phyloP scores from a whole-genome alignment of 2,113 vertebrate genomes.

The Cephalophus harveyi region DNA sequence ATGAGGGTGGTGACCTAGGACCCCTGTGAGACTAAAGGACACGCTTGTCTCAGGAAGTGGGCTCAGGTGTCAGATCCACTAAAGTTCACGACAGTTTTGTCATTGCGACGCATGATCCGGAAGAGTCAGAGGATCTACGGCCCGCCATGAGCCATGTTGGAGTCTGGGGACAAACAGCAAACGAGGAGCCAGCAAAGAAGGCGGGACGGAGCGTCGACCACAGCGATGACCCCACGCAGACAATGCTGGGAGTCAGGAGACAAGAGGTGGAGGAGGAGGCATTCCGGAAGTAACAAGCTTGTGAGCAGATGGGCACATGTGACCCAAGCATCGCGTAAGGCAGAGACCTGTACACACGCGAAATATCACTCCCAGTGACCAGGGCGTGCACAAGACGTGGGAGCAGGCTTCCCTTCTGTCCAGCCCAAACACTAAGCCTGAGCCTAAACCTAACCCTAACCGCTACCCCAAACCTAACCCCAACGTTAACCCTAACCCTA shows the following conservation, averaged over 20 bases:
- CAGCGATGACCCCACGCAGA: fast-evolving
- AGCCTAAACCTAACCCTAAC: background rate
- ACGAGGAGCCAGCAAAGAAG: background rate
- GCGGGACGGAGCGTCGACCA: fast-evolving
- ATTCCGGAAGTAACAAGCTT: background rate
- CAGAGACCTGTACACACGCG: background rate
- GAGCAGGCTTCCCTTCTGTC: background rate
- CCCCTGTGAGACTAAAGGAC: fast-evolving
- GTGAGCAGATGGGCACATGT: background rate
- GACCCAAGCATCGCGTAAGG: fast-evolving
- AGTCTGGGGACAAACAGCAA: no score
- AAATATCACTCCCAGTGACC: background rate
- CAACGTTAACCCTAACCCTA: background rate
- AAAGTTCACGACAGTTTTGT: background rate
- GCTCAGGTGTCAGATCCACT: fast-evolving
- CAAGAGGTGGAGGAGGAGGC: no score
- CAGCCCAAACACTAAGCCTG: background rate
- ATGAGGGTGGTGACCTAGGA: background rate
- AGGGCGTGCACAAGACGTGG: fast-evolving
- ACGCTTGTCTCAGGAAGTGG: fast-evolving
- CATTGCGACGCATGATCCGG: fast-evolving
- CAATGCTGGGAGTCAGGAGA: no score
- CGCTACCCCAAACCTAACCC: background rate
- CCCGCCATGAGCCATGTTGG: fast-evolving
- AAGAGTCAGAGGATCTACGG: background rate